Evolutionary conservation across 2,113 vertebrate species (phyloP).

Genomic region (Ochotona curzoniae): DNA sequence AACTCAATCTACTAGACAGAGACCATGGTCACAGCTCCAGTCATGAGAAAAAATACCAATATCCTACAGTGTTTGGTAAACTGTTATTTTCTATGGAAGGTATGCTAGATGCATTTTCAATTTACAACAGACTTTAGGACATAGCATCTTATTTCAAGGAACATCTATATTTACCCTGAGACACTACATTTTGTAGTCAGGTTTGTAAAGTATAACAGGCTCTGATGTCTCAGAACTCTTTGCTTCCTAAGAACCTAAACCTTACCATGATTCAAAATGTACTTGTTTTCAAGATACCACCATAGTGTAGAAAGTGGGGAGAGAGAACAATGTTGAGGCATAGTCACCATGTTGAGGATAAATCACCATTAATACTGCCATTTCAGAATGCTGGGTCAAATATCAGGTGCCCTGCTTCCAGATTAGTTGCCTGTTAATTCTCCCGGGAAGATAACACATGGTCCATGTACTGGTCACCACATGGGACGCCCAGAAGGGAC

Average conservation of each 20-base stretch:
- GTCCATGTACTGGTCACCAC: too few relatives aligned
- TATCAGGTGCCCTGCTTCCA: too few relatives aligned
- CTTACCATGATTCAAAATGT: not conserved
- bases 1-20: not conserved
- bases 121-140: not conserved
- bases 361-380: too few relatives aligned
- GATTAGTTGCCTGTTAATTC: too few relatives aligned
- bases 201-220: not conserved
- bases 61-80: not conserved
- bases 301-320: not conserved
- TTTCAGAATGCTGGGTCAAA: too few relatives aligned
- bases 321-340: not conserved
- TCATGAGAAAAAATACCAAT: not conserved
- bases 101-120: not conserved
- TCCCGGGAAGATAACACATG: too few relatives aligned
- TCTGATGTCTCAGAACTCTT: not conserved
- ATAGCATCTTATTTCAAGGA: not conserved
- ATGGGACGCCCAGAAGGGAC: too few relatives aligned
- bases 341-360: too few relatives aligned
- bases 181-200: not conserved
- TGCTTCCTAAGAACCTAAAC: not conserved
- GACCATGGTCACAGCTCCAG: not conserved
- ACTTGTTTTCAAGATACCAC: not conserved
- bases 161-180: not conserved
- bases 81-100: not conserved